Percentiles rank a stretch among this genome's conserved stretches.
These are phyloP conservation scores for Trachythela sp. DNA, from an alignment of 64 coral and sea anemone species.

Conservation along the genomic window DNA sequence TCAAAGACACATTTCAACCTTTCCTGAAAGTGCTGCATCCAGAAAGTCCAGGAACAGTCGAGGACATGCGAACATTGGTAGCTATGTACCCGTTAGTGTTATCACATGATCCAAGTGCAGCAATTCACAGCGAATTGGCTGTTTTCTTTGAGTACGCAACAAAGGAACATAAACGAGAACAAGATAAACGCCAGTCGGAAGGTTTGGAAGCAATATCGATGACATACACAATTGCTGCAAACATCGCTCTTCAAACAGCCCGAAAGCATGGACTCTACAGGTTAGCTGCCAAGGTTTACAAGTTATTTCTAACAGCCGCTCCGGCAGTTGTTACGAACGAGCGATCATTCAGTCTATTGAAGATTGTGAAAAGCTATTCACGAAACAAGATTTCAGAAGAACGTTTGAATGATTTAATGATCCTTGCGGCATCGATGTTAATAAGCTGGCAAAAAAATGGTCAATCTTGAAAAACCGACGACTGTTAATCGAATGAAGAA, in stretches of 20 bases:
- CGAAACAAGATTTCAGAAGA: background rate
- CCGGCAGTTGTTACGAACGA: background rate
- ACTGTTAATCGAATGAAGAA: background rate
- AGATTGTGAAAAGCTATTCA: slow-evolving; percentile 4
- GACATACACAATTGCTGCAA: background rate
- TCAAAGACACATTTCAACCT: background rate
- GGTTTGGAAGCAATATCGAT: background rate
- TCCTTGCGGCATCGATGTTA: background rate
- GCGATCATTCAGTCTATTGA: background rate
- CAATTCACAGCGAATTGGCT: background rate
- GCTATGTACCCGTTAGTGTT: background rate
- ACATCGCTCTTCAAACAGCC: background rate
- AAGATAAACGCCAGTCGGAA: background rate
- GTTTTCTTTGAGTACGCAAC: background rate
- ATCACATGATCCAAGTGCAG: background rate
- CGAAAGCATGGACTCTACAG: background rate
- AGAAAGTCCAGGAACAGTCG: too few relatives aligned
- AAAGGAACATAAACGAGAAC: background rate
- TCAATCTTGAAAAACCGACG: slow-evolving; percentile 5
- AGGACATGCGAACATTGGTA: background rate
- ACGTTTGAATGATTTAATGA: background rate
- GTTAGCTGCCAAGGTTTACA: background rate
- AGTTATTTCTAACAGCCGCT: slow-evolving; percentile 2
- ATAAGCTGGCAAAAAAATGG: background rate
- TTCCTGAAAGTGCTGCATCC: background rate